A percentile compares a stretch with the other conserved stretches of the same genome.
phyloP scores from a whole-genome alignment of 1,140 invertebrate genomes.

The Neomicropteryx cornuta region DNA sequence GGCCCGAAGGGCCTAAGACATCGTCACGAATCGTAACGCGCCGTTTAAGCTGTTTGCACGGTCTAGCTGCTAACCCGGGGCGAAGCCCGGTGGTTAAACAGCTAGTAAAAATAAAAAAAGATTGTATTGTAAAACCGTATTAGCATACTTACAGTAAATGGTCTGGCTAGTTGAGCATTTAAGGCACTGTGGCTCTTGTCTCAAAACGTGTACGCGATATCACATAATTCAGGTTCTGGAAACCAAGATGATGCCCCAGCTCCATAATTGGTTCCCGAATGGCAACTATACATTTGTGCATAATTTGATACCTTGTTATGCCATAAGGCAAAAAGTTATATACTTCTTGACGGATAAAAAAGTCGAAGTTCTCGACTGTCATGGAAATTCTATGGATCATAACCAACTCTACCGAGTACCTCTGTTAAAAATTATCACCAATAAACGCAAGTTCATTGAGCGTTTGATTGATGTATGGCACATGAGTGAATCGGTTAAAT shows the following conservation, averaged over 20 bases:
- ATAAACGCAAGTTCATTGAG: background rate
- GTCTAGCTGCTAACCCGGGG: too few relatives aligned
- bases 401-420: background rate
- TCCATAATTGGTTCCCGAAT: background rate
- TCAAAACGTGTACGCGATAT: background rate
- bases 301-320: background rate
- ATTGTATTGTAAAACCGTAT: too few relatives aligned
- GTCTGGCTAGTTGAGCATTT: too few relatives aligned
- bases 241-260: background rate
- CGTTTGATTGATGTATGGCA: background rate
- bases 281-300: background rate
- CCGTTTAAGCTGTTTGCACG: too few relatives aligned
- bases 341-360: background rate
- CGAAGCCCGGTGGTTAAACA: too few relatives aligned
- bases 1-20: too few relatives aligned
- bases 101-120: too few relatives aligned
- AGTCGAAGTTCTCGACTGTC: background rate
- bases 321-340: background rate
- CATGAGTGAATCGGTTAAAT: background rate
- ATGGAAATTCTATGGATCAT: background rate
- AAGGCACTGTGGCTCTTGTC: background rate
- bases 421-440: background rate
- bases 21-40: too few relatives aligned
- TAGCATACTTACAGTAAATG: too few relatives aligned
- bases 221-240: background rate